These are phyloP conservation scores for Sturmia bella DNA, from an alignment of 2,888 invertebrate species.

Conservation along the genomic window DNA sequence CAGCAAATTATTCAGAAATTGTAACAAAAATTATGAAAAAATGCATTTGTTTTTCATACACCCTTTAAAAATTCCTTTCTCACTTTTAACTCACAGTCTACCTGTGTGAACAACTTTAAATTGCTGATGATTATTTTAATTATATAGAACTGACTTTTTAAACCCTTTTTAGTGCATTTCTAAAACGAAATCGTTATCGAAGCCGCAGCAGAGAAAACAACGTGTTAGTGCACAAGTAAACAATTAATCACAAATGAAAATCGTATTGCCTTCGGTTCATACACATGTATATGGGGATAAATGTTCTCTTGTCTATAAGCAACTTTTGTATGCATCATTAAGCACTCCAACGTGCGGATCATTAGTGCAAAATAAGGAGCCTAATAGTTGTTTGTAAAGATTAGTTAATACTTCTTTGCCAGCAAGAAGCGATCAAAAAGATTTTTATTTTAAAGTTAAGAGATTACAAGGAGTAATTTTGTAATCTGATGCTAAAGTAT, in stretches of 20 bases:
- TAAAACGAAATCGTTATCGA: neutral
- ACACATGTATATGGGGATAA: too few species aligned
- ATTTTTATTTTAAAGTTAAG: constrained; percentile 13
- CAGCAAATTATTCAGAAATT: too few species aligned
- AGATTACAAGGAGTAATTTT: neutral
- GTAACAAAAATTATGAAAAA: neutral
- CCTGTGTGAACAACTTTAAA: constrained; percentile 47
- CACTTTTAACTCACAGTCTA: neutral
- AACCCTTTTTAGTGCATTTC: constrained; percentile 3
- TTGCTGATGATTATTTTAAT: constrained; percentile 63
- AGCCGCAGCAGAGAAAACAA: neutral
- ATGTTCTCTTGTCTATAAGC: neutral
- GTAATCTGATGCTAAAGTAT: too few species aligned
- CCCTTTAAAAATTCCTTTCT: constrained; percentile 17
- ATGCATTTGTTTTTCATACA: neutral
- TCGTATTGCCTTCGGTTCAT: constrained; percentile 9
- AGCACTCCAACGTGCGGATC: neutral
- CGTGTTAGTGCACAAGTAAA: constrained; percentile 51
- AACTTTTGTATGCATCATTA: neutral
- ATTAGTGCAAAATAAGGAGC: constrained; percentile 13
- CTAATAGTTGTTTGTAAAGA: constrained; percentile 8
- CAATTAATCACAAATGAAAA: constrained; percentile 63
- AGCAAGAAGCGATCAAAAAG: neutral
- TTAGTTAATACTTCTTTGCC: neutral
- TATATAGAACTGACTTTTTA: constrained; percentile 25